Evolutionary conservation across 2,113 vertebrate genomes (phyloP).

Genomic region (Bubo bubo): DNA sequence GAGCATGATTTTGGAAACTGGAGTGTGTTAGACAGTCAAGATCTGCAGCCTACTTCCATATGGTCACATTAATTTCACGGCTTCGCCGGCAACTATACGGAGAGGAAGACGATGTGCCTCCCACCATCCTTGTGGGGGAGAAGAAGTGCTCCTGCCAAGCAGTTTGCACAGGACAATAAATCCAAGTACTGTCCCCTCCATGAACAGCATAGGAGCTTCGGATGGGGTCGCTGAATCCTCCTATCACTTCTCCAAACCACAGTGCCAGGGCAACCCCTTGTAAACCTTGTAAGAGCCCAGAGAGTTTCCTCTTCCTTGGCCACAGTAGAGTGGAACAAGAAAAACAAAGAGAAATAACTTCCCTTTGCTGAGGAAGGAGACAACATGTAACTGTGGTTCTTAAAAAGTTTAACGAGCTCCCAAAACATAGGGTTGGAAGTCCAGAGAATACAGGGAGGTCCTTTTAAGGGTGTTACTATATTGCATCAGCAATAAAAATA

Average conservation of each 20-base stretch:
- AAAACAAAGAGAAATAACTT: neutral
- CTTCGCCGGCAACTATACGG: neutral
- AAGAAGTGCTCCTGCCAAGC: neutral
- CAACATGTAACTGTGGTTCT: neutral
- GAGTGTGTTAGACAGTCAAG: slow-evolving; percentile 43
- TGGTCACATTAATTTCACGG: neutral
- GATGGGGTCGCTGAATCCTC: neutral
- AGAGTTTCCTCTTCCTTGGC: neutral
- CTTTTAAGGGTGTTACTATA: neutral
- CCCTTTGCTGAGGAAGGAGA: neutral
- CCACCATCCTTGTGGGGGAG: slow-evolving; percentile 25
- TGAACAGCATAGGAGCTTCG: neutral
- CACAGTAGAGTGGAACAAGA: accelerated
- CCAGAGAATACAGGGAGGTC: neutral
- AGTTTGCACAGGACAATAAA: neutral
- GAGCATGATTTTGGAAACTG: slow-evolving; percentile 41
- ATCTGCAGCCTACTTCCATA: slow-evolving; percentile 63
- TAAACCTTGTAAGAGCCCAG: neutral
- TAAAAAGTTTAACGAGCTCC: neutral
- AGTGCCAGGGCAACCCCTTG: neutral
- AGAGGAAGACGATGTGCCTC: slow-evolving; percentile 24
- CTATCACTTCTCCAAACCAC: neutral
- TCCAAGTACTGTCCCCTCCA: neutral
- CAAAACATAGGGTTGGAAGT: neutral
- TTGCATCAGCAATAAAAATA: neutral